Evolutionary conservation across 2,888 invertebrate species (phyloP).

Genomic region (Oscheius onirici): DNA sequence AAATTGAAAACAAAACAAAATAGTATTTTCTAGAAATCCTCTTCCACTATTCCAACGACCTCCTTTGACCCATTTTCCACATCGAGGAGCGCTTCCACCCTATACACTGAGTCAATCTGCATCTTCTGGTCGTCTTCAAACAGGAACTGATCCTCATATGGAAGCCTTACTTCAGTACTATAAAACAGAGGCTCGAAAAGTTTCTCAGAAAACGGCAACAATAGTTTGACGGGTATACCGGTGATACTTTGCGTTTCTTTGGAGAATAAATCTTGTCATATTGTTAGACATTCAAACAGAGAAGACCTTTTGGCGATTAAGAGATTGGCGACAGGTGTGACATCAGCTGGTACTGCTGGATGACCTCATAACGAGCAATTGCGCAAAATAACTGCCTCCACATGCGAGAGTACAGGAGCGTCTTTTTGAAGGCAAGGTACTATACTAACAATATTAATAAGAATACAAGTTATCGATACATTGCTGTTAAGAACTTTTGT

Average conservation of each 20-base stretch:
- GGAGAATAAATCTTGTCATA: background rate
- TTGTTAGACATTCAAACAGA: constrained; percentile 11
- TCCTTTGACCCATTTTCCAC: constrained; percentile 40
- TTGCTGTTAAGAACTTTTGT: too few relatives aligned
- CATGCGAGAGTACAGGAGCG: background rate
- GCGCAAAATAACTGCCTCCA: constrained; percentile 29
- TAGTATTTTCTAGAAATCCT: constrained; percentile 4
- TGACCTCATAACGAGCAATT: constrained; percentile 26
- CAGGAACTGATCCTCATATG: constrained; percentile 57
- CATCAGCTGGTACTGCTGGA: constrained; percentile 18
- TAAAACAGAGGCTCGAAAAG: constrained; percentile 39
- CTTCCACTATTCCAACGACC: constrained; percentile 50
- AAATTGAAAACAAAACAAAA: background rate
- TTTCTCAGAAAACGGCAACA: constrained; percentile 55
- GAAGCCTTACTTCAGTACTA: constrained; percentile 60
- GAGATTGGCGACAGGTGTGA: constrained; percentile 20
- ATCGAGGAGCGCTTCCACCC: constrained; percentile 46
- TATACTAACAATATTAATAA: too few relatives aligned
- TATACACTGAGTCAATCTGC: constrained; percentile 28
- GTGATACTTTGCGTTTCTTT: background rate
- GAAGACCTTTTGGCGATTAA: constrained; percentile 16
- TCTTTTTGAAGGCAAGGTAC: too few relatives aligned
- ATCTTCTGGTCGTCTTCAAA: constrained; percentile 40
- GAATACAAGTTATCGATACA: too few relatives aligned
- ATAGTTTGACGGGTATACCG: constrained; percentile 49